Evolutionary conservation across 2,113 vertebrate species (phyloP).

Genomic region (Mola mola): DNA sequence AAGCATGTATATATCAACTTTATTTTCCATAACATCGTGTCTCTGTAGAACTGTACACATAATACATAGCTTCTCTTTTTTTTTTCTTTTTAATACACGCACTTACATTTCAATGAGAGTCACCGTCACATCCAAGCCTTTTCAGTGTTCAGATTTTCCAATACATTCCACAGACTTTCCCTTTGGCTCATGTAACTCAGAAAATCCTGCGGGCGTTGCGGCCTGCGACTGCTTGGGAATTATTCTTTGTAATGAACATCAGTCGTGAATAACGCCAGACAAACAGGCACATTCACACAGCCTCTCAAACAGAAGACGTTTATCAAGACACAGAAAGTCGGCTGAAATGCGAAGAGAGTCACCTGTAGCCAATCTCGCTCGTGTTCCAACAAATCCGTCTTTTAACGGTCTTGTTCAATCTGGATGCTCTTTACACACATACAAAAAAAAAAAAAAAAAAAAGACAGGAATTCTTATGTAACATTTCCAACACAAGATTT

Average conservation of each 20-base stretch:
- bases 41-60: conserved; percentile 63
- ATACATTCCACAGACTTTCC: conserved; percentile 70
- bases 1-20: conserved; percentile 44
- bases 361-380: not conserved
- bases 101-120: conserved; percentile 36
- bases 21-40: conserved; percentile 60
- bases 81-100: conserved; percentile 13
- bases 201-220: conserved; percentile 16
- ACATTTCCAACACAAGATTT: conserved; percentile 17
- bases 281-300: conserved; percentile 53
- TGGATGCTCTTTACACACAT: conserved; percentile 13
- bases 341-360: conserved; percentile 25
- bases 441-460: conserved; percentile 13
- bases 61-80: conserved; percentile 42
- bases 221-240: conserved; percentile 32
- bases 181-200: conserved; percentile 50
- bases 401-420: conserved; percentile 15
- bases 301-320: conserved; percentile 49
- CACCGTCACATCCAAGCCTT: conserved; percentile 26
- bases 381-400: conserved; percentile 6
- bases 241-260: conserved; percentile 33
- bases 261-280: conserved; percentile 54
- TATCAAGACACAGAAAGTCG: conserved; percentile 36
- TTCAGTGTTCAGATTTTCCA: conserved; percentile 39
- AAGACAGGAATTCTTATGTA: conserved; percentile 13